phyloP scores from a whole-genome alignment of 2,113 vertebrate genomes.

The Dendropsophus ebraccatus region DNA sequence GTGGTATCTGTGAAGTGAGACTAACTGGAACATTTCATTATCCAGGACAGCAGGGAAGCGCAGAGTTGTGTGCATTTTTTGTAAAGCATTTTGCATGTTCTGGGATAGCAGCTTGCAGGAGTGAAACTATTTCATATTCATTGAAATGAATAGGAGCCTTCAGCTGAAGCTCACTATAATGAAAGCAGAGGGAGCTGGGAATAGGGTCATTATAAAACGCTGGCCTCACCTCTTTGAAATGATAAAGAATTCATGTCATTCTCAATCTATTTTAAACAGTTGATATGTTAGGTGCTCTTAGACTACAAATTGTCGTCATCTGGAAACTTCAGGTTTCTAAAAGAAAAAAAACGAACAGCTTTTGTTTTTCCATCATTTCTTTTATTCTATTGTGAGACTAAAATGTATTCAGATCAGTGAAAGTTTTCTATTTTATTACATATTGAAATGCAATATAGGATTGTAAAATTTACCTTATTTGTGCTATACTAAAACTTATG shows the following conservation, averaged over 20 bases:
- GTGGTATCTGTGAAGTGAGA: conserved; percentile 42
- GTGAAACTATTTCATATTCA: conserved; percentile 54
- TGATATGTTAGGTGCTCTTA: conserved; percentile 45
- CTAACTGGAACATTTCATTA: conserved; percentile 53
- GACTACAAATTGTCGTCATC: conserved; percentile 26
- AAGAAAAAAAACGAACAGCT: not conserved
- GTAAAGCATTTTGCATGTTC: conserved; percentile 40
- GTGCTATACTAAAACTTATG: not conserved
- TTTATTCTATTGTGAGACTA: not conserved
- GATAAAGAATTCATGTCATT: conserved; percentile 53
- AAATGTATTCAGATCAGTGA: not conserved
- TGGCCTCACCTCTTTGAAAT: conserved; percentile 44
- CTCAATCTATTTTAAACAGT: conserved; percentile 46
- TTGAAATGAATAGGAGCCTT: conserved; percentile 47
- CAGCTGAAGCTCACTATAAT: conserved; percentile 43
- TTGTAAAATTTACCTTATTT: not conserved
- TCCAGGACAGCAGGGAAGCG: conserved; percentile 40
- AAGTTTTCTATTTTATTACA: not conserved
- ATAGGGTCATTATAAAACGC: conserved; percentile 49
- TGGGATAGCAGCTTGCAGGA: conserved; percentile 37
- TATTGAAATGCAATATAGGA: not conserved
- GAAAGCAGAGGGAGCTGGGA: conserved; percentile 45
- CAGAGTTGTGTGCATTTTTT: conserved; percentile 18
- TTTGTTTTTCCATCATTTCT: conserved; percentile 5
- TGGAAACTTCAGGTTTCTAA: conserved; percentile 26